Percentiles rank a stretch among this genome's conserved stretches.
phyloP scores from a whole-genome alignment of 1,140 invertebrate genomes.

The Drosophila nannoptera region DNA sequence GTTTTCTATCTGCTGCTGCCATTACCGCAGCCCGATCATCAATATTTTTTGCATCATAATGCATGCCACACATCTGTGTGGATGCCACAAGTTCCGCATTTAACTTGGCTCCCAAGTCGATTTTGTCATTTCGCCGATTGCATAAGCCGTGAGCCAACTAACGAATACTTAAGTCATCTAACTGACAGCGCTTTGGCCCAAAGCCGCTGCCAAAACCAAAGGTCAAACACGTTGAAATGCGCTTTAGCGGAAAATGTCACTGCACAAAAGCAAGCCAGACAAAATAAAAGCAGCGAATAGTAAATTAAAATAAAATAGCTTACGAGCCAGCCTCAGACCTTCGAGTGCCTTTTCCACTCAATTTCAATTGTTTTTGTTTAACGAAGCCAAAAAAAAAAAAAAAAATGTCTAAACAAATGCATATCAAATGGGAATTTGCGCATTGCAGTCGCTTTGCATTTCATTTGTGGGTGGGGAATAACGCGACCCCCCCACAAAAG shows the following conservation, averaged over 20 bases:
- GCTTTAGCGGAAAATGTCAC: conserved; percentile 66
- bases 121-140: conserved; percentile 34
- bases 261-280: conserved; percentile 54
- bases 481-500: conserved; percentile 6
- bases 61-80: conserved; percentile 33
- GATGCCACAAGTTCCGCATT: conserved; percentile 40
- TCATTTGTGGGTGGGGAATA: conserved; percentile 9
- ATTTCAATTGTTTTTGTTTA: conserved; percentile 66
- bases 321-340: conserved; percentile 2
- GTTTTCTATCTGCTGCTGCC: conserved; percentile 25
- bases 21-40: conserved; percentile 49
- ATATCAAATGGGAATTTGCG: conserved; percentile 58
- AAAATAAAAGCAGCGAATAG: not conserved
- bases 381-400: conserved; percentile 26
- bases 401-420: not conserved
- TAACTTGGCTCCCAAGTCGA: not conserved
- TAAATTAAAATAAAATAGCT: conserved; percentile 1
- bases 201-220: conserved; percentile 36
- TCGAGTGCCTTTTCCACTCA: conserved; percentile 68
- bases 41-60: conserved; percentile 68
- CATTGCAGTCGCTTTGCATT: conserved; percentile 58
- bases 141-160: conserved; percentile 28
- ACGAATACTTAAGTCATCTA: conserved; percentile 36
- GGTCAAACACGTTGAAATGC: conserved; percentile 69
- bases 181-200: conserved; percentile 23